phyloP scores from a whole-genome alignment of 2,888 invertebrate species.

The Nemapogon koenigi region DNA sequence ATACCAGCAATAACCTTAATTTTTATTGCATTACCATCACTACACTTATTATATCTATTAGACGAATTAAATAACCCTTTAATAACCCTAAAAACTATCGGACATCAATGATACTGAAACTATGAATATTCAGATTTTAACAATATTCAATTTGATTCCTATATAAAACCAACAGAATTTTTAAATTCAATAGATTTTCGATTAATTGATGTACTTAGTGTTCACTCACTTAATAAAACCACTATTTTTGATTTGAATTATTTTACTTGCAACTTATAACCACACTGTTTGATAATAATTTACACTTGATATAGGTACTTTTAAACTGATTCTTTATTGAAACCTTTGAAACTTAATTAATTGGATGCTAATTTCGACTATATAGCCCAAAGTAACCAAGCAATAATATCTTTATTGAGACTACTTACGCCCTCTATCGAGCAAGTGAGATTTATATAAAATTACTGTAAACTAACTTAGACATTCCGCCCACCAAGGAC shows the following conservation, averaged over 20 bases:
- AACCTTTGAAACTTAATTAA: no score
- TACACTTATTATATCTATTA: conserved; percentile 65
- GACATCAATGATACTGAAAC: conserved; percentile 72
- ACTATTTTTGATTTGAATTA: conserved; percentile 69
- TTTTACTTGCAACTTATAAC: conserved; percentile 67
- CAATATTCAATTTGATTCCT: conserved; percentile 67
- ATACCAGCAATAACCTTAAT: conserved; percentile 66
- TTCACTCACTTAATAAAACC: conserved; percentile 63
- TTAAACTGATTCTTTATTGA: no score
- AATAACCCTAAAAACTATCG: conserved; percentile 68
- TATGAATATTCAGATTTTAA: conserved; percentile 72
- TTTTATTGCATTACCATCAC: conserved; percentile 68
- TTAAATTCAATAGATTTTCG: conserved; percentile 46
- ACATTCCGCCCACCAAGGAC: no score
- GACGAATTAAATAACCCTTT: conserved; percentile 67
- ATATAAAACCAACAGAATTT: conserved; percentile 58
- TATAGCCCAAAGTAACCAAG: no score
- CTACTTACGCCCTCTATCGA: no score
- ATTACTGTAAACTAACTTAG: no score
- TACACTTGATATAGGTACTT: no score
- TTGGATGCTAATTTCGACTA: no score
- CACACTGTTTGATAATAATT: no score
- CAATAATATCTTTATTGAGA: no score
- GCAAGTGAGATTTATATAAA: no score
- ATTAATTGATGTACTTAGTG: conserved; percentile 70